Evolutionary conservation across 2,888 invertebrate genomes (phyloP), one percentile per base, ranked within the genome.

Genomic region (Clitarchus hookeri): DNA sequence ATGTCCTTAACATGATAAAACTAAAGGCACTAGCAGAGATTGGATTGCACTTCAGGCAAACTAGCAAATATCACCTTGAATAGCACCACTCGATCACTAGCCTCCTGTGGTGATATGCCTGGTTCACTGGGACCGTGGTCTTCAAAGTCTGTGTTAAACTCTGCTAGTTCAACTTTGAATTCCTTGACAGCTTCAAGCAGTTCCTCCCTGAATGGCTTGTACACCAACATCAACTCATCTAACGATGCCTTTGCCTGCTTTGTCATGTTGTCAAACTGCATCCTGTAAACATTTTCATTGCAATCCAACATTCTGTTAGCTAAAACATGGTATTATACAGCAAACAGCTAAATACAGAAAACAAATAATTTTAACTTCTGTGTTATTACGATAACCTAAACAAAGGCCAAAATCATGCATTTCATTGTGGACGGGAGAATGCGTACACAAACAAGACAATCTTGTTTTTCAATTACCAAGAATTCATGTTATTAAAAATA

Each of bases 41-140:
- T 12, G 19, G 65, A 65, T 12, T 65, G 65, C 65, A 48, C 48
- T 48, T 9, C 48, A 9, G 48, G 6, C 48, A 48, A 9, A 48
- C 48, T 9, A 12, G 48, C 6, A 48, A 9, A 12, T 9, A 48
- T 65, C 65, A 65, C 65, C 65, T 65, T 65, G 90, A 96, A 97
- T 88, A 95, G 91, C 85, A 96, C 93, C 9, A 95, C 94, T 88
- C 95, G 94, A 91, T 97, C 97, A 89, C 97, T 97, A 27, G 98
- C 98, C 91, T 98, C 98, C 89, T 96, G 94, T 0, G 98, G 97
- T 0, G 95, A 92, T 48, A 98, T 93, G 0, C 97, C 97, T 9
- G 95, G 94, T 0, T 96, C 94, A 97, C 97, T 96, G 0, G 98
- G 98, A 0, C 98, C 98, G 90, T 93, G 94, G n/a, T 92, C 89